Evolutionary conservation across 2,797 vertebrate genomes (phyloP).

Genomic region (Sebastes vulpes): DNA sequence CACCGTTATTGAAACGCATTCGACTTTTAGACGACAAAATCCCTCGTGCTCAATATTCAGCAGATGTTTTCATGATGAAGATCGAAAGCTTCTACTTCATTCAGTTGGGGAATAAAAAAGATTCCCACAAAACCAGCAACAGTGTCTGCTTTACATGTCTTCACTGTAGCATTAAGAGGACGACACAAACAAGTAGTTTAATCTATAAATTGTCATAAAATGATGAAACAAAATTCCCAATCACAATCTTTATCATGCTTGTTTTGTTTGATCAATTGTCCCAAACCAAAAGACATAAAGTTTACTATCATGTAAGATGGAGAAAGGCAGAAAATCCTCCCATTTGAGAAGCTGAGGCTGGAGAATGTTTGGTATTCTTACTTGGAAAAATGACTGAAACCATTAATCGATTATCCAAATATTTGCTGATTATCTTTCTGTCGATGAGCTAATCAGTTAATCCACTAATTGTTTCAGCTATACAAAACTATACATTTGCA

Average conservation of each 20-base stretch:
- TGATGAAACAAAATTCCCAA: not conserved
- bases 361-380: not conserved
- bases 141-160: not conserved
- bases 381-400: not conserved
- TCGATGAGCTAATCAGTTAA: not conserved
- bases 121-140: not conserved
- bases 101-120: not conserved
- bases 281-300: not conserved
- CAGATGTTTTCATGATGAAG: constrained; percentile 5
- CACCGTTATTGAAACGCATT: constrained; percentile 9
- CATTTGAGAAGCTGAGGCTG: not conserved
- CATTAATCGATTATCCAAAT: not conserved
- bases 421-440: not conserved
- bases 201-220: not conserved
- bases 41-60: not conserved
- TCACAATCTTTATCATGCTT: not conserved
- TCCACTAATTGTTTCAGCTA: not conserved
- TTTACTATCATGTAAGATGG: not conserved
- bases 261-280: not conserved
- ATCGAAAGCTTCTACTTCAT: not conserved
- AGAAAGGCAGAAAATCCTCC: not conserved
- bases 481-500: not conserved
- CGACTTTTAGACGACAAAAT: not conserved
- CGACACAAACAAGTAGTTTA: not conserved
- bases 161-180: not conserved